These are phyloP conservation scores for Siniperca obscura DNA, from an alignment of 2,797 vertebrate genomes.

Conservation along the genomic window DNA sequence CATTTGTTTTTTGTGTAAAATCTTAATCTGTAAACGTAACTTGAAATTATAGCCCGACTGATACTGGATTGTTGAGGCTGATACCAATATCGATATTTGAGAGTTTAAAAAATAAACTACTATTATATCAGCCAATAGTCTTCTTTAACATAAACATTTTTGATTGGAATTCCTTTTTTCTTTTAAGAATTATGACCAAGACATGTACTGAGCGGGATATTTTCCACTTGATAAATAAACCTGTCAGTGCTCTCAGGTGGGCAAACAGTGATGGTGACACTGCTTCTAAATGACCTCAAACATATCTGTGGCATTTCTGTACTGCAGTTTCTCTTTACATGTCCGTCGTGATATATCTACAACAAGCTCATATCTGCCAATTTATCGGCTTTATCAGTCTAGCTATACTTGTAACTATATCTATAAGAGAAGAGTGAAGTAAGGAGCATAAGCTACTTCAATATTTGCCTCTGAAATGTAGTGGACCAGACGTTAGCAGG, in stretches of 20 bases:
- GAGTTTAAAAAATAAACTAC: not conserved
- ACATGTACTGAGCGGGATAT: not conserved
- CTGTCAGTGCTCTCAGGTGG: not conserved
- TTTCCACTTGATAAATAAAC: not conserved
- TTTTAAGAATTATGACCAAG: no score
- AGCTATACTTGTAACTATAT: not conserved
- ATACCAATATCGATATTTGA: not conserved
- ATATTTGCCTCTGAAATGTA: not conserved
- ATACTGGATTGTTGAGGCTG: not conserved
- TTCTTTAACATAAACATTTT: not conserved
- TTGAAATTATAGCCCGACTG: not conserved
- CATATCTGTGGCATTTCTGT: not conserved
- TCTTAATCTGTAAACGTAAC: not conserved
- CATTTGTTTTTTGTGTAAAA: not conserved
- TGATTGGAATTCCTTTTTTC: not conserved
- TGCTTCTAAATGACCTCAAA: not conserved
- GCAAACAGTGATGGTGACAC: not conserved
- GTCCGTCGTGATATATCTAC: not conserved
- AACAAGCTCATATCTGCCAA: not conserved
- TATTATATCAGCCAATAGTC: not conserved
- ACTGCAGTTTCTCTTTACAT: no score
- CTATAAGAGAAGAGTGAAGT: not conserved
- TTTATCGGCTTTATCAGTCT: not conserved
- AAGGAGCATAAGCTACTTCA: no score
- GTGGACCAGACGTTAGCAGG: not conserved